Conservation (phyloP, 2,888 invertebrate genomes). For the Marasmarcha lunaedactyla region DNA sequence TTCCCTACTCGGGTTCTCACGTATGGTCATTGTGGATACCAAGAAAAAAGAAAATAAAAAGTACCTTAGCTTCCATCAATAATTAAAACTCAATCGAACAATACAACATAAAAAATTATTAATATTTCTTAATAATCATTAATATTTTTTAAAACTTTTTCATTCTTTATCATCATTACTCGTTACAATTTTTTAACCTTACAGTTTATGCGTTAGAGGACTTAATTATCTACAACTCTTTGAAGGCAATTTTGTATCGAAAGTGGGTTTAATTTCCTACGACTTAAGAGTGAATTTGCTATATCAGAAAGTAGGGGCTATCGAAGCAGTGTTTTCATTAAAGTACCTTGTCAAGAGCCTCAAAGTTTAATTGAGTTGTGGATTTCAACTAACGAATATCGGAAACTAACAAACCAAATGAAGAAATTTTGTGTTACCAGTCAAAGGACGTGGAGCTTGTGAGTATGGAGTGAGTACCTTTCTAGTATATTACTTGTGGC, state of each 20-base stretch:
- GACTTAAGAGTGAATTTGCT: background rate
- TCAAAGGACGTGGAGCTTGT: too few relatives aligned
- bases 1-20: too few relatives aligned
- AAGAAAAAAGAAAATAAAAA: too few relatives aligned
- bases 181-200: background rate
- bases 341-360: slow-evolving; percentile 38
- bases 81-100: too few relatives aligned
- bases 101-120: too few relatives aligned
- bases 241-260: background rate
- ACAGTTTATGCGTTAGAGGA: background rate
- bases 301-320: slow-evolving; percentile 2
- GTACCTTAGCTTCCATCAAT: too few relatives aligned
- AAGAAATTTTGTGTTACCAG: slow-evolving; percentile 25
- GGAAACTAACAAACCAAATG: slow-evolving; percentile 36
- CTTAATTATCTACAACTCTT: background rate
- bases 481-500: too few relatives aligned
- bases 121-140: too few relatives aligned
- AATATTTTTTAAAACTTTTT: background rate
- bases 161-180: background rate
- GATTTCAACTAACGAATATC: slow-evolving; percentile 44
- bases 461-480: too few relatives aligned
- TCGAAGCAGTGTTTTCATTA: slow-evolving; percentile 27
- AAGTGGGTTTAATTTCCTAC: background rate
- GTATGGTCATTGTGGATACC: too few relatives aligned
- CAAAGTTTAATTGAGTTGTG: slow-evolving; percentile 59